Evolutionary conservation across 2,113 vertebrate genomes (phyloP).

Genomic region (Panthera tigris): DNA sequence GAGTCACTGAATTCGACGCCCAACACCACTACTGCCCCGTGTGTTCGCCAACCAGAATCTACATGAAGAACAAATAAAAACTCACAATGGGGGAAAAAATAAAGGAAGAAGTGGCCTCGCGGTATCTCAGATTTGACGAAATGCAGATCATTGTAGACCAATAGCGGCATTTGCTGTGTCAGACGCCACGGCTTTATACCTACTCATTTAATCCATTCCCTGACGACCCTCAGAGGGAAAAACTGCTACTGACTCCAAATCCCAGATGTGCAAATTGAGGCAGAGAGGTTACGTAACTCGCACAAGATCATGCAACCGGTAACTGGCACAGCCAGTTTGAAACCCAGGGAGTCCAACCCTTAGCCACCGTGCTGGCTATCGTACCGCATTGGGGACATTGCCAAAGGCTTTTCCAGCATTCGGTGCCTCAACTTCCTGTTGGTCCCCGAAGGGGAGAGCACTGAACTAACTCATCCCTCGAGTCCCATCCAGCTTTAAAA

Average conservation of each 20-base stretch:
- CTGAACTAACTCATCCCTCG: background rate
- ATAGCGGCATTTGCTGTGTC: background rate
- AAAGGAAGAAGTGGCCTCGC: background rate
- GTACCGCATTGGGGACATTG: accelerated
- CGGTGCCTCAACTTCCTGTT: background rate
- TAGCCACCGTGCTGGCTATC: accelerated
- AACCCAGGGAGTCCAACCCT: background rate
- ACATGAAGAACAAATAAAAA: too few species aligned
- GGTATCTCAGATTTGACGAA: background rate
- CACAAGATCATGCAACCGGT: background rate
- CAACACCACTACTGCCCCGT: too few species aligned
- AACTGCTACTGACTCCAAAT: background rate
- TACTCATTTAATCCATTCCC: background rate
- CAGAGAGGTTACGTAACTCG: background rate
- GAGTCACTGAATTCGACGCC: too few species aligned
- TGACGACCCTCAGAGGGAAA: background rate
- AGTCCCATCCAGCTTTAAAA: background rate
- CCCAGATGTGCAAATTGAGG: background rate
- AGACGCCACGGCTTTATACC: too few species aligned
- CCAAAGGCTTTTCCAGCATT: background rate
- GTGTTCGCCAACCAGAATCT: too few species aligned
- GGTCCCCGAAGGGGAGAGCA: background rate
- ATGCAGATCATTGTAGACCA: background rate
- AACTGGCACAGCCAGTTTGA: background rate
- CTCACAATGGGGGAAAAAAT: too few species aligned